Conservation (phyloP, 2,888 invertebrate species). For the Cephus pulcher region DNA sequence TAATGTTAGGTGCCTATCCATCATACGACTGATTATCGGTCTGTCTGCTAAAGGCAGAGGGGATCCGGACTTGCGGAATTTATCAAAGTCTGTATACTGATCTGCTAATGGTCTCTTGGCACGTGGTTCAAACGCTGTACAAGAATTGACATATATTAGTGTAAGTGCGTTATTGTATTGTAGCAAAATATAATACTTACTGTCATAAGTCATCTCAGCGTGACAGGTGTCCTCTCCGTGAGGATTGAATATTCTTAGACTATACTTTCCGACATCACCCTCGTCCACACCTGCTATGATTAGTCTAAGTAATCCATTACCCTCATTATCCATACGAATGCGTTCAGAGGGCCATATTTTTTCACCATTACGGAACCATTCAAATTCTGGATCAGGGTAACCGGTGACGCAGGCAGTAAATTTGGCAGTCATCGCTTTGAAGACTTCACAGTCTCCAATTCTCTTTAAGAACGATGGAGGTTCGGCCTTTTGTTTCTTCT, state of each 20-base stretch:
- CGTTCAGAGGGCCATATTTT: conserved; percentile 85
- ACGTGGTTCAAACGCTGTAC: conserved; percentile 75
- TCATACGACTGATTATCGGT: conserved; percentile 94
- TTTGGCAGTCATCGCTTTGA: conserved; percentile 89
- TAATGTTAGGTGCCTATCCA: conserved; percentile 87
- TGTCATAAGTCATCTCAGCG: conserved; percentile 84
- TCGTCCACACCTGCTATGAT: conserved; percentile 82
- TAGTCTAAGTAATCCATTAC: conserved; percentile 84
- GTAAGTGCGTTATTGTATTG: background rate
- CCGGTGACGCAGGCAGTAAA: conserved; percentile 94
- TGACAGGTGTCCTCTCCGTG: conserved; percentile 86
- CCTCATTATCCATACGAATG: conserved; percentile 85
- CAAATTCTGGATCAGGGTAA: conserved; percentile 87
- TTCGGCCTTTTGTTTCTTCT: conserved; percentile 80
- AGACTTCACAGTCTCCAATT: conserved; percentile 88
- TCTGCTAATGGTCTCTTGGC: conserved; percentile 78
- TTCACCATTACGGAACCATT: conserved; percentile 86
- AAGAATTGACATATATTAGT: conserved; percentile 3
- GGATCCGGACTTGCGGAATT: conserved; percentile 83
- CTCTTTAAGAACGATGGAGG: conserved; percentile 90
- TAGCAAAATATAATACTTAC: conserved; percentile 67
- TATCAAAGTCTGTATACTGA: conserved; percentile 87
- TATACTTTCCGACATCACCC: conserved; percentile 87
- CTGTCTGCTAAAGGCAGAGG: conserved; percentile 90
- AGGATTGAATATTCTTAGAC: conserved; percentile 84